Conservation (phyloP, 2,113 vertebrate genomes). For the Apodemus speciosus region DNA sequence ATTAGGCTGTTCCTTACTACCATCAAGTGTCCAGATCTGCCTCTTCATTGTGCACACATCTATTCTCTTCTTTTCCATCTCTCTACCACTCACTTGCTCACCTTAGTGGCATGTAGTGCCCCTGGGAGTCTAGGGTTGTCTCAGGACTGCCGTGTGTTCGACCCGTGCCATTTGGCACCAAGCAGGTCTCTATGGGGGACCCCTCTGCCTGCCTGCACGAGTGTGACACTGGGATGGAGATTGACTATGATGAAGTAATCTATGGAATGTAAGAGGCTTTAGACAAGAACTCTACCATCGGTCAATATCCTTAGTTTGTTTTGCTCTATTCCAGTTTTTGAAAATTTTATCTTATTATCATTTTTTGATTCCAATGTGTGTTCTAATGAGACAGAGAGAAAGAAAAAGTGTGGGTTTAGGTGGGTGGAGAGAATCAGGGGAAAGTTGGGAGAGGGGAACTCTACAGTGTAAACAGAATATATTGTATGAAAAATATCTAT, state of each 20-base stretch:
- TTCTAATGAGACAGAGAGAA: background rate
- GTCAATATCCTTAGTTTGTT: background rate
- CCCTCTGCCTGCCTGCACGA: background rate
- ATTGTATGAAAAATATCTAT: background rate
- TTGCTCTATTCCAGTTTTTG: background rate
- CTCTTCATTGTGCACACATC: background rate
- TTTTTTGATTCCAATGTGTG: no score
- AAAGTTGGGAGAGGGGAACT: background rate
- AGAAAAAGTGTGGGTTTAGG: background rate
- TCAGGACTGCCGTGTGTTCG: background rate
- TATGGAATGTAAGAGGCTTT: background rate
- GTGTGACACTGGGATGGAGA: no score
- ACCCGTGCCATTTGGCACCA: background rate
- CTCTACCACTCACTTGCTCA: background rate
- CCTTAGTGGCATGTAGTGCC: background rate
- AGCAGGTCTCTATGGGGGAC: background rate
- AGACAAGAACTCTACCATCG: background rate
- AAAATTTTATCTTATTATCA: background rate
- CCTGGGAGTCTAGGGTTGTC: background rate
- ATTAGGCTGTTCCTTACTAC: background rate
- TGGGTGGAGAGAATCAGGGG: background rate
- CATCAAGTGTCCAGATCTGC: background rate
- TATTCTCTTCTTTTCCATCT: background rate
- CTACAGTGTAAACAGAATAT: background rate
- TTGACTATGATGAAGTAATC: background rate